Base-by-base conservation (phyloP, 2,797 vertebrate genomes). In the Naso thynnoides region DNA sequence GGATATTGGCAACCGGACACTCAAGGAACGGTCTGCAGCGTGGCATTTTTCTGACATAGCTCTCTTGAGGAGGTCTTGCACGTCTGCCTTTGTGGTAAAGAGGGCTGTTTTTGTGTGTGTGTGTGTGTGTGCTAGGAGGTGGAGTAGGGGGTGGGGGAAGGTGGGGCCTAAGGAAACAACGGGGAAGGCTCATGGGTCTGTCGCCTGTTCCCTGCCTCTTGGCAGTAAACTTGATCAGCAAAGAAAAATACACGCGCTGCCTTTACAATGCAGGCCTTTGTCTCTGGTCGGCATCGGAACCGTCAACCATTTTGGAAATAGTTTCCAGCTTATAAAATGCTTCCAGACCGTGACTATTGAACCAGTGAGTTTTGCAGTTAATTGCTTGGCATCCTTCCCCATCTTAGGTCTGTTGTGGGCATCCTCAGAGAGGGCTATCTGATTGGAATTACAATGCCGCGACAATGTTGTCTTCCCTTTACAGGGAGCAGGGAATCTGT, bases 241-340 rank as follows among this genome's bases (percentile, higher is more conserved):
- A 91, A 90, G 90, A 88, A 93, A 93, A 93, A 92, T 89, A 90
- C 88, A 87, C 63, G 38, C 85, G 72, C 82, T 84, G 76, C 71
- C 83, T 89, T 90, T 90, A 94, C 94, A 95, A 93, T 94, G 91
- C 84, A 82, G 79, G 70, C 88, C 92, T 94, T 95, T 95, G 94
- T 94, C 89, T 93, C 87, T 60, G 75, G 86, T 91, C 90, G 79
- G 91, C 92, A 92, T 94, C 90, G 56, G 89, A 92, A 91, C 89
- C 85, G 76, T 92, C 92, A 90, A 93, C 91, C 93, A 93, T 94
- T 94, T 95, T 93, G 91, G 84, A 93, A 94, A 94, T 94, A 93
- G 92, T 94, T 95, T 95, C 94, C 94, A 94, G 91, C 92, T 91
- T 94, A 95, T 94, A 94, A 94, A 94, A 93, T 68, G 84, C 90